Base-by-base conservation (phyloP, 1,140 invertebrate species). In the Gryon sp. region DNA sequence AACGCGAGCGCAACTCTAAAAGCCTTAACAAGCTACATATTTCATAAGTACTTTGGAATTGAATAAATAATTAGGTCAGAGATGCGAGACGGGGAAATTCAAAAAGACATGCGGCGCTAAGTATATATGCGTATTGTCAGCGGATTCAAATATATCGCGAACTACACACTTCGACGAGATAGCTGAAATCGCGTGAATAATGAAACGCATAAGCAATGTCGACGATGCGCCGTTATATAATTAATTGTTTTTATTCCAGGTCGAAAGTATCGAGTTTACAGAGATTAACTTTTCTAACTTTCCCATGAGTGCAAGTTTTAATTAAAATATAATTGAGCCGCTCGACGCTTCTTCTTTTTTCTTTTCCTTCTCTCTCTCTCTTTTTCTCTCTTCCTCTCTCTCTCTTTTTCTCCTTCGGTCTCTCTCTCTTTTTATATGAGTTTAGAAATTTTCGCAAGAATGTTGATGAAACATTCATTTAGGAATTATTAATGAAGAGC, bases 281-380 rank as follows among this genome's bases (percentile, higher is more conserved):
- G 68, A 53, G 63, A 80, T 80, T 77, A 79, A 82, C 76, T 80
- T 80, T 53, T 74, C 66, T 52, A 82, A 80, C 75, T 80, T 80
- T 76, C 45, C 22, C 46, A 68, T 63, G 53, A 59, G 66, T 52
- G 60, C 46, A 52, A 72, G 69, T 80, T 80, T 78, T 78, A 79
- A 82, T 82, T 74, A 82, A 76, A 79, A 55, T 53, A 74, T 80
- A 82, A 82, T 75, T 68, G 60, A 59, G 14, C 18, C 34, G 12
- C 11, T 26, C n/a, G n/a, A 9, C 2, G 26, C 22, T 52, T n/a
- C 11, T 7, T 38, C 15, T 24, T 32, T 34, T 14, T 11, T 11
- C 6, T 52, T n/a, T n/a, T n/a, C n/a, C n/a, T n/a, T n/a, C n/a
- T n/a, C n/a, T n/a, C n/a, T n/a, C n/a, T n/a, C n/a, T n/a, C n/a